Base-by-base conservation (phyloP, 2,888 invertebrate species). In the Exephanes ischioxanthus region DNA sequence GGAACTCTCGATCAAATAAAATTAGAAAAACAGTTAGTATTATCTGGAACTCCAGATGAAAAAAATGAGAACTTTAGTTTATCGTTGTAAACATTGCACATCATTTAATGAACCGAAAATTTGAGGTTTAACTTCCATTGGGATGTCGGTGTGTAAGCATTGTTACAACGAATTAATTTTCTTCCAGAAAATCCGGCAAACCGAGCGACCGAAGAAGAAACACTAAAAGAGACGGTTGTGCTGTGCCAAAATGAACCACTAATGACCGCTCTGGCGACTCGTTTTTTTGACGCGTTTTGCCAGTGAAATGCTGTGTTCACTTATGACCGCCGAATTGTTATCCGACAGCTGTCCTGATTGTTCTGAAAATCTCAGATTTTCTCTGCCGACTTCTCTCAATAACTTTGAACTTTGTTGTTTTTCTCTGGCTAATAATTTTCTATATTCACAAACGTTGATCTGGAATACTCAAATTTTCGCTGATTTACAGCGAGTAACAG, bases 151-250 rank as follows among this genome's bases (percentile, higher is more conserved):
- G 16, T 51, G 30, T 48, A 63, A 33, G 16, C 67, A 16, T 7
- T 53, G 51, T 77, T 67, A 67, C 55, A 67, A 67, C 55, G 66
- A 67, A 67, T 33, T 30, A 33, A 51, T 66, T 75, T 30, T 33
- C n/a, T 75, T 16, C 41, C 6, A n/a, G 16, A 19, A 26, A 33
- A 14, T 1, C 45, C 3, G 45, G 45, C 45, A 16, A 3, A 4
- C 16, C 5, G 16, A 48, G 14, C 45, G 16, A 16, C 14, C 45
- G 16, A 14, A 16, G 16, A 48, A 48, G 0, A 3, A 3, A 48
- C 45, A 3, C 16, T 4, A 14, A 48, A 41, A 48, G 45, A 14
- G 45, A 48, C 16, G 16, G 16, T 48, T 16, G 45, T 14, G 16
- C 16, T 48, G 4, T 14, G 16, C 4, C 3, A 14, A 48, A 48